Base-by-base conservation (phyloP, 2,113 vertebrate genomes). In the Cygnus atratus region DNA sequence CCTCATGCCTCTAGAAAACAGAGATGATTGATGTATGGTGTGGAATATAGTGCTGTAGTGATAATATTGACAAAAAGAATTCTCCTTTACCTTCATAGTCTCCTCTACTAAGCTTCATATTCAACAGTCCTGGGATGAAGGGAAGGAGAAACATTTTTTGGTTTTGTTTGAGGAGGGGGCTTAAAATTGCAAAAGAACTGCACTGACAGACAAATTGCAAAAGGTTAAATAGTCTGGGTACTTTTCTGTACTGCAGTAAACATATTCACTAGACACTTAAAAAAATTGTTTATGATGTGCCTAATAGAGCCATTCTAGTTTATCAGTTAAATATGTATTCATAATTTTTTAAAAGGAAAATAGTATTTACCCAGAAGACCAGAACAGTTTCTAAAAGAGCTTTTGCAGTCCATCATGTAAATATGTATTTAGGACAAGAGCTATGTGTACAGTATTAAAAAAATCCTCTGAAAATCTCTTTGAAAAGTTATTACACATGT, bases 401-500 rank as follows among this genome's bases (percentile, higher is more conserved):
- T 91, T 95, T 95, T 92, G 61, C 89, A 97, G 95, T 86, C 92
- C 88, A 77, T 90, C 93, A 88, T 96, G 94, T 97, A 97, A 97
- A 97, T 97, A 97, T 97, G 96, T 97, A 97, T 97, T 97, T 97
- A 96, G 96, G 96, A 93, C 95, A 97, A 97, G 96, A 84, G 92
- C 87, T 97, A 73, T 95, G 93, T 93, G 95, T 90, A 96, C 87
- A 95, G 83, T 78, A 84, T 92, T 95, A 92, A 94, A 87, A 95
- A 94, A 93, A 74, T 74, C 88, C 73, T 95, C 93, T 90, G 93
- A 92, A 96, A 94, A 95, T 95, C 84, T 93, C 93, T 97, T 97
- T 96, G 96, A 97, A 96, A 97, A 96, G 85, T 96, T 96, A 95
- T 97, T 96, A 93, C 90, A 97, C 79, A 88, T 91, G 93, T 96